These are phyloP conservation scores for Diloba caeruleocephala DNA, from an alignment of 2,888 invertebrate species.

Conservation along the genomic window DNA sequence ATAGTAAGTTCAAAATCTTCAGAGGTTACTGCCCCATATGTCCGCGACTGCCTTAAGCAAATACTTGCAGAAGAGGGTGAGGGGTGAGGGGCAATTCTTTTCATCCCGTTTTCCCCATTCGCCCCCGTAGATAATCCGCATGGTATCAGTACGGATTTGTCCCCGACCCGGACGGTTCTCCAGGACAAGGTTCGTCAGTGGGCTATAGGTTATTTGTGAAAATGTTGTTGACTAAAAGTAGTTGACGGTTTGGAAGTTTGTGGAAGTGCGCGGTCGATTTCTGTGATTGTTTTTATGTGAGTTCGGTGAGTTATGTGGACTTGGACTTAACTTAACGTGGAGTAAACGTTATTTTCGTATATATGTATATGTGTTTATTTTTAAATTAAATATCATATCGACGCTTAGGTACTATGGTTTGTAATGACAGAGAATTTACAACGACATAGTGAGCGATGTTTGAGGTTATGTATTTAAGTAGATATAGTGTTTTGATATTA, in stretches of 20 bases:
- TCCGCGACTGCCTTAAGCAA: not conserved
- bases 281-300: not conserved
- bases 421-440: too few species aligned
- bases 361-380: too few species aligned
- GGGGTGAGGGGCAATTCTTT: constrained; percentile 15
- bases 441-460: too few species aligned
- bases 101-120: constrained; percentile 24
- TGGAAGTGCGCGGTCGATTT: not conserved
- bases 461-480: too few species aligned
- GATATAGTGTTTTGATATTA: too few species aligned
- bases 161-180: constrained; percentile 35
- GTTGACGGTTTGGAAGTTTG: not conserved
- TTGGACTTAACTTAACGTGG: too few species aligned
- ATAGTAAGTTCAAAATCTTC: not conserved
- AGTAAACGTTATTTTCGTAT: too few species aligned
- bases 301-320: too few species aligned
- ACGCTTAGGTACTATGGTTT: too few species aligned
- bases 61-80: not conserved
- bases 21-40: constrained; percentile 1
- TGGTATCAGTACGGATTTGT: constrained; percentile 45
- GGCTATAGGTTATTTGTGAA: constrained; percentile 14
- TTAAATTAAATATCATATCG: too few species aligned
- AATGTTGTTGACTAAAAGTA: constrained; percentile 1
- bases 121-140: constrained; percentile 38
- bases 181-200: constrained; percentile 1